phyloP scores from a whole-genome alignment of 2,888 invertebrate species.

The Augochlorella aurata region DNA sequence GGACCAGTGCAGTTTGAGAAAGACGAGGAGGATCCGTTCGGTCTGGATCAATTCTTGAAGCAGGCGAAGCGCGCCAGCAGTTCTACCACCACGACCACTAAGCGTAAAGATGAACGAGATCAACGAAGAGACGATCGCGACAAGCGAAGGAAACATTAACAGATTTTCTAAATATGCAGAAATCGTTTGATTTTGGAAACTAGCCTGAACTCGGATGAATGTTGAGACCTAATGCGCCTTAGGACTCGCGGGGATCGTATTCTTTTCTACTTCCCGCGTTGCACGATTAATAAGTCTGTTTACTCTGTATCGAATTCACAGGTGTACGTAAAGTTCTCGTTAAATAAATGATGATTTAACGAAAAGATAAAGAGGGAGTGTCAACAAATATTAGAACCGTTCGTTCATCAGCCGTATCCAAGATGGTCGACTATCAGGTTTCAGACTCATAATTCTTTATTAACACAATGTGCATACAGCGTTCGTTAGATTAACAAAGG shows the following conservation, averaged over 20 bases:
- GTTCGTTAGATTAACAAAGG: conserved; percentile 65
- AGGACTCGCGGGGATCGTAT: neutral
- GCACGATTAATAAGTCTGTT: conserved; percentile 2
- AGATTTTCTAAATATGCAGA: neutral
- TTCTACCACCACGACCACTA: conserved; percentile 81
- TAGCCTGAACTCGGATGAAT: neutral
- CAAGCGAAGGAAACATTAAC: conserved; percentile 77
- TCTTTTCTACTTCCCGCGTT: conserved; percentile 21
- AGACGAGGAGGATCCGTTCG: conserved; percentile 95
- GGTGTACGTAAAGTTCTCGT: conserved; percentile 22
- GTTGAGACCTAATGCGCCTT: conserved; percentile 3
- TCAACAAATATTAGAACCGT: neutral
- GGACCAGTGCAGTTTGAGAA: conserved; percentile 98
- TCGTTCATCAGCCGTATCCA: too few species aligned
- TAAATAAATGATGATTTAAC: conserved; percentile 35
- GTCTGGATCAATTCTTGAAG: conserved; percentile 98
- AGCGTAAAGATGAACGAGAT: conserved; percentile 84
- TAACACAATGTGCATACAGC: conserved; percentile 68
- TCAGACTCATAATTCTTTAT: conserved; percentile 66
- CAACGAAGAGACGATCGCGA: conserved; percentile 77
- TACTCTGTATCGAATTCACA: neutral
- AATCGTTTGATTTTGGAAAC: too few species aligned
- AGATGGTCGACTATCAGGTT: conserved; percentile 20
- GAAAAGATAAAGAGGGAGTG: neutral
- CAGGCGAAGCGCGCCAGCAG: conserved; percentile 95